Conservation (phyloP, 2,888 invertebrate genomes). For the Bursaphelenchus okinawaensis region DNA sequence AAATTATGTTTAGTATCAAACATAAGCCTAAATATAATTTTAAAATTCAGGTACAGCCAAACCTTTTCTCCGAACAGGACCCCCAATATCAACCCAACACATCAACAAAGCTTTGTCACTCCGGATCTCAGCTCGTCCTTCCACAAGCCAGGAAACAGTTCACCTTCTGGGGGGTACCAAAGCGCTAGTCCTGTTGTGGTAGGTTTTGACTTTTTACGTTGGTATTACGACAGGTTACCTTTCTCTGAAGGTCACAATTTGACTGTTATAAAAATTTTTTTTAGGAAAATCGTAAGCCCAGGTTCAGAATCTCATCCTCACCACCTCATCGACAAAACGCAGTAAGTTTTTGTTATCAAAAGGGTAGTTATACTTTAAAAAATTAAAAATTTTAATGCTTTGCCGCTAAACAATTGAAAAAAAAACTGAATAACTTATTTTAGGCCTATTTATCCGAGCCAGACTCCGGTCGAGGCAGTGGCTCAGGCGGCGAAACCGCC, state of each 20-base stretch:
- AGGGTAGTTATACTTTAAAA: neutral
- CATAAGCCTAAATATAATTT: neutral
- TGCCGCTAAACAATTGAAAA: neutral
- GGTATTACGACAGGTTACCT: too few species aligned
- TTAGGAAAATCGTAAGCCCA: slow-evolving; percentile 38
- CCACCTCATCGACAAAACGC: slow-evolving; percentile 34
- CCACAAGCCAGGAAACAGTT: slow-evolving; percentile 1
- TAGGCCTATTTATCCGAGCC: slow-evolving; percentile 5
- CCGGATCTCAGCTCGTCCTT: neutral
- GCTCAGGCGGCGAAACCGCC: neutral
- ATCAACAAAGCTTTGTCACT: neutral
- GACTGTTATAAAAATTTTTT: slow-evolving; percentile 5
- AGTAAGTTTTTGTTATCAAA: neutral
- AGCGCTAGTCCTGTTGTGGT: slow-evolving; percentile 19
- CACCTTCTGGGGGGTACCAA: slow-evolving; percentile 17
- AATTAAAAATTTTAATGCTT: neutral
- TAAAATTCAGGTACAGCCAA: neutral
- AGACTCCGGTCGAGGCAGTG: slow-evolving; percentile 9
- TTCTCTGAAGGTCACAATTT: too few species aligned
- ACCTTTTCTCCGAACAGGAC: neutral
- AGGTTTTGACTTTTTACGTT: neutral
- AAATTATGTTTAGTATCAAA: too few species aligned
- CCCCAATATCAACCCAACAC: neutral
- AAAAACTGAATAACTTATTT: neutral
- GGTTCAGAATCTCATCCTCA: slow-evolving; percentile 50